Percentiles rank a stretch among this genome's conserved stretches.
Conservation (phyloP, 2,797 vertebrate genomes). For the Chelon auratus region DNA sequence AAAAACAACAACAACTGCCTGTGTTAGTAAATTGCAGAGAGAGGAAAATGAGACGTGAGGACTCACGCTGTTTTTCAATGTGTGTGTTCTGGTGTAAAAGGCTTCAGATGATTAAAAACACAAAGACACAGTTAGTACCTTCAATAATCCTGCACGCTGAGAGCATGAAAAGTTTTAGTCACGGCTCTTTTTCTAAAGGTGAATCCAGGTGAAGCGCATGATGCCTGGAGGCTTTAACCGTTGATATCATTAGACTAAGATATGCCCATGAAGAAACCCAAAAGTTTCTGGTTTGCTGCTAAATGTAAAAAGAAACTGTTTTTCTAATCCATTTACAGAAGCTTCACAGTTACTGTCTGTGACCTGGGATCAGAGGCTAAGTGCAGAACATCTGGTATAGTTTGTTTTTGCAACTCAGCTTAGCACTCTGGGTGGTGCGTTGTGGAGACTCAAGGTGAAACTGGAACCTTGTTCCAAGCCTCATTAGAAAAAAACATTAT, state of each 20-base stretch:
- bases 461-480: no score
- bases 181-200: constrained; percentile 13
- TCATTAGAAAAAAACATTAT: no score
- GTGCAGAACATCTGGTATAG: constrained; percentile 27
- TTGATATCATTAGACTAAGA: neutral
- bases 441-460: no score
- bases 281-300: neutral
- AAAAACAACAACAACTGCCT: neutral
- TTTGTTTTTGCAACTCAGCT: constrained; percentile 19
- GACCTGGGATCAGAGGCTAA: neutral
- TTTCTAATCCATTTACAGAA: neutral
- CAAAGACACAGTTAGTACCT: constrained; percentile 10
- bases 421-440: neutral
- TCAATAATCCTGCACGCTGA: constrained; percentile 14
- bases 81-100: constrained; percentile 21
- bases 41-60: neutral
- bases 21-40: constrained; percentile 4
- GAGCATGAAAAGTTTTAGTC: constrained; percentile 38
- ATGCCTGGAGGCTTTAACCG: neutral
- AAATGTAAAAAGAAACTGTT: no score
- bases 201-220: constrained; percentile 18
- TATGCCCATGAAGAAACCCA: neutral
- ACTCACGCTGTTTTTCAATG: constrained; percentile 16
- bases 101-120: neutral
- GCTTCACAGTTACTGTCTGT: neutral